Evolutionary conservation across 2,113 vertebrate species (phyloP).

Genomic region (Willisornis vidua): DNA sequence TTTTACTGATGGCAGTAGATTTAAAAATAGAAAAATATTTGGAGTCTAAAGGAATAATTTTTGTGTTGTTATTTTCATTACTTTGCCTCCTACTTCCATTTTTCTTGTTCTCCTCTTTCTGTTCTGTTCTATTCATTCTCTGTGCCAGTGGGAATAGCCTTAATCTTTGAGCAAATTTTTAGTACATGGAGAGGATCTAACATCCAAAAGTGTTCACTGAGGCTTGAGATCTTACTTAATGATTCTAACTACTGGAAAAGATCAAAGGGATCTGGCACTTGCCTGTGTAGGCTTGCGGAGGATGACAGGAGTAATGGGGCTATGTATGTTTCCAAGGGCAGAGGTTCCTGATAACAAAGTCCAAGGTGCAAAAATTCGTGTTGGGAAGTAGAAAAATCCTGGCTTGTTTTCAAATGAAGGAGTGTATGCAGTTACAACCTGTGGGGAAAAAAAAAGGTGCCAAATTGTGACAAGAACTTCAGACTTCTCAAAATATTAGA

Average conservation of each 20-base stretch:
- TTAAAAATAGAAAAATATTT: neutral
- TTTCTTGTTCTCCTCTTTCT: neutral
- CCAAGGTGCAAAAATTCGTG: neutral
- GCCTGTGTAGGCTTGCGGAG: neutral
- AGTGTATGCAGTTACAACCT: neutral
- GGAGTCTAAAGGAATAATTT: neutral
- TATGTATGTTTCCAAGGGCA: neutral
- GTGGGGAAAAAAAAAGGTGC: neutral
- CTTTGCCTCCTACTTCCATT: neutral
- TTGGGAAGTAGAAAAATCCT: neutral
- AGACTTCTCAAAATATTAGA: neutral
- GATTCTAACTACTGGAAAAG: neutral
- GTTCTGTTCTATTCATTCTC: neutral
- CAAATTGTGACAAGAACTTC: neutral
- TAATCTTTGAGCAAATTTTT: conserved; percentile 14
- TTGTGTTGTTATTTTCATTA: neutral
- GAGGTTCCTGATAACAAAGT: neutral
- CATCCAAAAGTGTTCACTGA: neutral
- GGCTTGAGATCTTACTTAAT: neutral
- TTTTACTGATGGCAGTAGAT: neutral
- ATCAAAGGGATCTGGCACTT: neutral
- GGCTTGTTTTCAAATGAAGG: neutral
- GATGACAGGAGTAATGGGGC: neutral
- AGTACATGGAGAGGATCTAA: neutral
- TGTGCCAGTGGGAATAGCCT: conserved; percentile 11